Conservation (phyloP, 2,888 invertebrate species). For the Drosophila leonis region DNA sequence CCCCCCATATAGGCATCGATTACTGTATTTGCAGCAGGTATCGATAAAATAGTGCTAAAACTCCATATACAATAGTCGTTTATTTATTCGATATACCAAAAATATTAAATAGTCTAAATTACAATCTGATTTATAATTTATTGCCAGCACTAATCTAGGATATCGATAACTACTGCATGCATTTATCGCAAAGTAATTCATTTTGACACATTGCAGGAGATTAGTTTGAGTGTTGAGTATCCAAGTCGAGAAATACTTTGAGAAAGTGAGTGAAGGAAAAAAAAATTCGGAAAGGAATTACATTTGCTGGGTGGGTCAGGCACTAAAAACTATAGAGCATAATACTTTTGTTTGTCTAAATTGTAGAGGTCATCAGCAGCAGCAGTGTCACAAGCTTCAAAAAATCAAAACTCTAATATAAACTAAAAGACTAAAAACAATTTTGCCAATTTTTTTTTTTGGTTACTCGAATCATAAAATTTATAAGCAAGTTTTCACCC, state of each 20-base stretch:
- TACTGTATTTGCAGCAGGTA: not conserved
- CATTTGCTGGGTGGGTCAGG: not conserved
- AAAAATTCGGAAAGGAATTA: not conserved
- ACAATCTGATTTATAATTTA: not conserved
- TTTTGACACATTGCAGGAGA: not conserved
- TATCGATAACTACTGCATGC: not conserved
- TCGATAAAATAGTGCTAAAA: not conserved
- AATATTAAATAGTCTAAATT: not conserved
- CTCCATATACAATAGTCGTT: not conserved
- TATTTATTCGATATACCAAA: not conserved
- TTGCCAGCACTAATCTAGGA: not conserved
- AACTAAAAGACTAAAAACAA: slow-evolving; percentile 29
- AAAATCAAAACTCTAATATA: slow-evolving; percentile 25
- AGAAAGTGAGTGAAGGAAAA: not conserved
- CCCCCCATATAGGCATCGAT: too few relatives aligned
- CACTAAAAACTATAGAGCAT: not conserved
- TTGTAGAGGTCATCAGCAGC: slow-evolving; percentile 14
- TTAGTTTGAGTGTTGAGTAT: not conserved
- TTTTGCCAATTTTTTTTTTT: slow-evolving; percentile 43
- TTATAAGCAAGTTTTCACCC: slow-evolving; percentile 41
- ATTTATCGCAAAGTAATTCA: not conserved
- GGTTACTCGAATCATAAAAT: slow-evolving; percentile 46
- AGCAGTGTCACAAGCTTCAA: slow-evolving; percentile 21
- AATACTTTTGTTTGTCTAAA: slow-evolving; percentile 28
- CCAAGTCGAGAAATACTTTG: not conserved